Conservation (phyloP, 2,113 vertebrate species). For the Aegithalos caudatus region DNA sequence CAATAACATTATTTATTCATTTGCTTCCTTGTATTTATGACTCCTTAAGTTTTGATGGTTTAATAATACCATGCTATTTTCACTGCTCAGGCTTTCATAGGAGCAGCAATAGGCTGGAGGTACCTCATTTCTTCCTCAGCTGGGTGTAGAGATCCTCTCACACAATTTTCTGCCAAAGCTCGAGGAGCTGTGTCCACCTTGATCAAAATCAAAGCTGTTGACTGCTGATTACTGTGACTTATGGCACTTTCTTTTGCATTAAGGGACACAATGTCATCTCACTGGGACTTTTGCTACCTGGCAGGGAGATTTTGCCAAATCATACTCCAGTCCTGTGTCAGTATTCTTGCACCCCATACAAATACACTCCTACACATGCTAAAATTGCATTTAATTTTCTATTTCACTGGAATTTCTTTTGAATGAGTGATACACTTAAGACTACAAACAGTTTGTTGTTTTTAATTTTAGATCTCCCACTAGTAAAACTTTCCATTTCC, state of each 20-base stretch:
- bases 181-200: not conserved
- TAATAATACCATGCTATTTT: not conserved
- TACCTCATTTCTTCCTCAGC: not conserved
- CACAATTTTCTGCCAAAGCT: not conserved
- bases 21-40: not conserved
- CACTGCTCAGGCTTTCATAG: not conserved
- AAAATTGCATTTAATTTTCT: not conserved
- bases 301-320: not conserved
- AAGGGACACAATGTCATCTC: not conserved
- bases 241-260: not conserved
- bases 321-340: not conserved
- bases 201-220: not conserved
- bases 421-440: not conserved
- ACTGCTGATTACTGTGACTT: not conserved
- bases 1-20: not conserved
- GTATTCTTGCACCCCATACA: not conserved
- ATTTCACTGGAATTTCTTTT: not conserved
- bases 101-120: not conserved
- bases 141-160: not conserved
- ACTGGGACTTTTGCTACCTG: not conserved
- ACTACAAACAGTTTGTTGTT: not conserved
- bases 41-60: not conserved
- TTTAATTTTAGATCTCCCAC: not conserved
- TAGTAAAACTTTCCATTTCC: not conserved
- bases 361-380: not conserved